Conservation (phyloP, 35 echinoderm and acorn worm genomes). For the Acanthaster planci region DNA sequence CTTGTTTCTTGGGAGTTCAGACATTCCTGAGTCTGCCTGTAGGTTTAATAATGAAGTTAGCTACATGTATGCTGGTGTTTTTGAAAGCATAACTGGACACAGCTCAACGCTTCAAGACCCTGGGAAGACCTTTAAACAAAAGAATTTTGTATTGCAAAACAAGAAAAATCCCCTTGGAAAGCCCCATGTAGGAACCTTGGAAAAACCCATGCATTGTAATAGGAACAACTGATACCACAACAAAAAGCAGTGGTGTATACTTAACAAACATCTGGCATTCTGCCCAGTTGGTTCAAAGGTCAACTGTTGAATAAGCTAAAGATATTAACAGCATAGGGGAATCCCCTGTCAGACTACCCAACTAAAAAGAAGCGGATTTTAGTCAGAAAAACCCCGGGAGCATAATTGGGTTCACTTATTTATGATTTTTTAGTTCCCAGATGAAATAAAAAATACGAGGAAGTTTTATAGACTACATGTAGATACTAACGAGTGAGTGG, state of each 20-base stretch:
- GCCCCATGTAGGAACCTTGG: slow-evolving; percentile 7
- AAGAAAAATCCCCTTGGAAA: slow-evolving; percentile 51
- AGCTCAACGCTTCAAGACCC: too few species aligned
- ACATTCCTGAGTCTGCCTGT: too few species aligned
- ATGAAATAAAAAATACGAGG: neutral
- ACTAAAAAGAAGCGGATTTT: neutral
- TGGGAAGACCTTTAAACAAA: neutral
- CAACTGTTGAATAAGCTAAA: neutral
- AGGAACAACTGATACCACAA: too few species aligned
- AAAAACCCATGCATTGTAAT: neutral
- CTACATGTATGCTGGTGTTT: too few species aligned
- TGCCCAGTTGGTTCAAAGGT: neutral
- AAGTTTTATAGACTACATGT: too few species aligned
- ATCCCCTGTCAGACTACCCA: slow-evolving; percentile 32
- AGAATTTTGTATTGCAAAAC: neutral
- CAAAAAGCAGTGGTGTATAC: too few species aligned
- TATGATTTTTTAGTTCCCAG: neutral
- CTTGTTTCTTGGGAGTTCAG: too few species aligned
- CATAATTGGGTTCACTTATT: too few species aligned
- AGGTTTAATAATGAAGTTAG: too few species aligned
- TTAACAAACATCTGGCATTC: neutral
- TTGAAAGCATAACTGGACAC: neutral
- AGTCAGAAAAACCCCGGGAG: neutral
- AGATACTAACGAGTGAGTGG: too few species aligned
- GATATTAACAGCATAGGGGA: slow-evolving; percentile 46